Evolutionary conservation across 2,888 invertebrate genomes (phyloP).

Genomic region (Clusia tigrina): DNA sequence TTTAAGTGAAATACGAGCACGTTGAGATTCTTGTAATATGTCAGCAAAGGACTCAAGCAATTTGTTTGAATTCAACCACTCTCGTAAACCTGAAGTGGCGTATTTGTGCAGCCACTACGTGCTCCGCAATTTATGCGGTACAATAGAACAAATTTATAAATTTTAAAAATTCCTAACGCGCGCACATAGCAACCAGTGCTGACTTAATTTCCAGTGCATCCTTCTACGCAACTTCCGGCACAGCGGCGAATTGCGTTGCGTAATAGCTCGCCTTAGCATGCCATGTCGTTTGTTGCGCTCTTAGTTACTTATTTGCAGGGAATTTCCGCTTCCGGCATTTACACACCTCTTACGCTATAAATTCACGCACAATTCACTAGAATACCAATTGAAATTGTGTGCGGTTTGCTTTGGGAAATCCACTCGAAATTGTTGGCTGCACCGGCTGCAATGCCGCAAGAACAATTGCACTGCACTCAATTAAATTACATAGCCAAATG

Average conservation of each 20-base stretch:
- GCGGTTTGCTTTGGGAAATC: neutral
- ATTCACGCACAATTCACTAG: neutral
- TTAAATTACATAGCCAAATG: slow-evolving; percentile 48
- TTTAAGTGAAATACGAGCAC: too few species aligned
- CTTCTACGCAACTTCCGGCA: neutral
- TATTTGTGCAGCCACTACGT: too few species aligned
- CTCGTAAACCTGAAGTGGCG: too few species aligned
- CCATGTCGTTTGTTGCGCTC: neutral
- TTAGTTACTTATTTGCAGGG: neutral
- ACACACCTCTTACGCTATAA: too few species aligned
- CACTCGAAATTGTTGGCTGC: neutral
- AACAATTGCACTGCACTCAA: slow-evolving; percentile 48
- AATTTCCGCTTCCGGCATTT: slow-evolving; percentile 1
- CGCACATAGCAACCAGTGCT: neutral
- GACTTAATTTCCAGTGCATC: slow-evolving; percentile 3
- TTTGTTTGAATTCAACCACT: too few species aligned
- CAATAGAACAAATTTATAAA: too few species aligned
- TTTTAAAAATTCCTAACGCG: too few species aligned
- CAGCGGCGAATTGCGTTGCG: neutral
- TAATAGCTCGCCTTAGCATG: neutral
- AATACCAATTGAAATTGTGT: neutral
- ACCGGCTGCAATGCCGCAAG: slow-evolving; percentile 34
- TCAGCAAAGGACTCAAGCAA: too few species aligned
- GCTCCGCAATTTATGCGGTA: too few species aligned
- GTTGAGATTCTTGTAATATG: too few species aligned